Percentiles rank a stretch among this genome's conserved stretches.
phyloP scores from a whole-genome alignment of 2,113 vertebrate species.

The Mesoclemmys tuberculata region DNA sequence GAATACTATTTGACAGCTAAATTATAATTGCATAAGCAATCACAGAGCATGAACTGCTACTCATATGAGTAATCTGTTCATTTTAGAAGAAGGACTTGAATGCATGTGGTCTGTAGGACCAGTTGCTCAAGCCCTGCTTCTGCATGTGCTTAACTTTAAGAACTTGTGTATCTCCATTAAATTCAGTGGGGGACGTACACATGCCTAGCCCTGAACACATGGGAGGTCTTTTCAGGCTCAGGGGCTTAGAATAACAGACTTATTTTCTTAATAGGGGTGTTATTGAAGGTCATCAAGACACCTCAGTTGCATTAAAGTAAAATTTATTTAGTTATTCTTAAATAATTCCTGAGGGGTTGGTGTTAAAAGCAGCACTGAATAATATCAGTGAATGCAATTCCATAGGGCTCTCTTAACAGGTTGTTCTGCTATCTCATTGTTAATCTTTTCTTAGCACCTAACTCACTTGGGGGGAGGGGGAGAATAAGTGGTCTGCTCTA shows the following conservation, averaged over 20 bases:
- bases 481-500: neutral
- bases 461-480: neutral
- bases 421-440: neutral
- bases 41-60: neutral
- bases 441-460: conserved; percentile 25
- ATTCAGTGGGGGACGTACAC: rapidly evolving
- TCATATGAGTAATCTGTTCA: neutral
- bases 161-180: neutral
- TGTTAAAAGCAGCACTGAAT: conserved; percentile 15
- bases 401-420: neutral
- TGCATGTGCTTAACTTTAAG: neutral
- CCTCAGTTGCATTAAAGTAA: neutral
- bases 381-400: neutral
- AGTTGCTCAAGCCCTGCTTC: neutral
- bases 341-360: neutral
- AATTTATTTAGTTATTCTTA: conserved; percentile 35
- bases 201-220: neutral
- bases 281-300: neutral
- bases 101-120: neutral
- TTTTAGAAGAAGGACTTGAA: neutral
- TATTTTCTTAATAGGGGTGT: neutral
- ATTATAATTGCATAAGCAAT: neutral
- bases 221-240: neutral
- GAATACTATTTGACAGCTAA: neutral
- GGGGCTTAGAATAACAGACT: neutral